These are phyloP conservation scores for Montipora capitata DNA, from an alignment of 92 coral and sea anemone genomes.

Conservation along the genomic window DNA sequence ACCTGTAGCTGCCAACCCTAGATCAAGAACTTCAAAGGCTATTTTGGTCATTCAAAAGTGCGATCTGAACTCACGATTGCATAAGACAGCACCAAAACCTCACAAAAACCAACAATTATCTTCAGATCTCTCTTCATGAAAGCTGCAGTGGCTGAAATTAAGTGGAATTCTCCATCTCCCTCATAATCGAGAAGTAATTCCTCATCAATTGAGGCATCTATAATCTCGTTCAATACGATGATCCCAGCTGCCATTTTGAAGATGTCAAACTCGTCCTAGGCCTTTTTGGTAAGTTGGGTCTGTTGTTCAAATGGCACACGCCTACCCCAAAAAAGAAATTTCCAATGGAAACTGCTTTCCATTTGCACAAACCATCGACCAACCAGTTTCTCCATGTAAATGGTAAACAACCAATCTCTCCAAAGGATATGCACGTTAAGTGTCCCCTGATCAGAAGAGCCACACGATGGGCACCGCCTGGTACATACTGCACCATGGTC, in stretches of 20 bases:
- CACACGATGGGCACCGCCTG: background rate
- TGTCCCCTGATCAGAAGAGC: no score
- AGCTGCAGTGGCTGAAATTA: conserved; percentile 23
- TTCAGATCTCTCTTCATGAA: conserved; percentile 36
- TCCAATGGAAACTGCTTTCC: conserved; percentile 34
- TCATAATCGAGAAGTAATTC: conserved; percentile 24
- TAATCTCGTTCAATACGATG: conserved; percentile 13
- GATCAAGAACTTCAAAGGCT: conserved; percentile 29
- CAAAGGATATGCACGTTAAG: no score
- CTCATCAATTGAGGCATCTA: conserved; percentile 40
- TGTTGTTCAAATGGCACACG: conserved; percentile 29
- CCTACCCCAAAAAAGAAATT: conserved; percentile 12
- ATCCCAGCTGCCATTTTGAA: background rate
- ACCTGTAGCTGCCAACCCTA: conserved; percentile 54
- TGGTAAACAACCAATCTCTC: conserved; percentile 21
- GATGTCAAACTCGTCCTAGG: conserved; percentile 11
- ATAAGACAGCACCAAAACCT: conserved; percentile 44
- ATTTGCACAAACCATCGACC: conserved; percentile 35
- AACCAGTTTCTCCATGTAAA: conserved; percentile 39
- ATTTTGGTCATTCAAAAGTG: conserved; percentile 53
- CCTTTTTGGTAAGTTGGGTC: background rate
- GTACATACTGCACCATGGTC: background rate
- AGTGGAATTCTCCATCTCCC: conserved; percentile 29
- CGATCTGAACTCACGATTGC: conserved; percentile 50
- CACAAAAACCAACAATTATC: conserved; percentile 43